A percentile compares a stretch with the other conserved stretches of the same genome.
Conservation (phyloP, 2,888 invertebrate genomes). For the Oegoconia quadripuncta region DNA sequence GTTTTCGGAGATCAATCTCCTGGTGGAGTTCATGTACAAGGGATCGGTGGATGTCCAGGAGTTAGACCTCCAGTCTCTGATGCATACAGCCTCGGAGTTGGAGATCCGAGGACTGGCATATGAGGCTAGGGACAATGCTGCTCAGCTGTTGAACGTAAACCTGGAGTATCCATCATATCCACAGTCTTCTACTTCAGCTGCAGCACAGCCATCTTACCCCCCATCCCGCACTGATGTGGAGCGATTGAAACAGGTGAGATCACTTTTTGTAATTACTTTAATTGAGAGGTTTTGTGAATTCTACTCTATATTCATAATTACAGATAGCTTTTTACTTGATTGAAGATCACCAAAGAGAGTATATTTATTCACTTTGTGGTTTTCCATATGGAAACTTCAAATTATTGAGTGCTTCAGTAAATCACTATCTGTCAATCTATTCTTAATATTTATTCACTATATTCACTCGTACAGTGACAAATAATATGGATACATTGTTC, state of each 20-base stretch:
- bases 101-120: conserved; percentile 83
- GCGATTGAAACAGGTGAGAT: conserved; percentile 67
- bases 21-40: conserved; percentile 85
- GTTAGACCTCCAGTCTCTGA: conserved; percentile 80
- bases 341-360: too few relatives aligned
- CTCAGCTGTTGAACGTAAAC: conserved; percentile 74
- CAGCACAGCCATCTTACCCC: conserved; percentile 35
- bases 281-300: too few relatives aligned
- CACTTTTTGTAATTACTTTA: too few relatives aligned
- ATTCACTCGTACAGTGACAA: too few relatives aligned
- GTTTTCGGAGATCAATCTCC: conserved; percentile 82
- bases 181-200: conserved; percentile 40
- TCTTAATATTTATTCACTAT: too few relatives aligned
- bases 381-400: too few relatives aligned
- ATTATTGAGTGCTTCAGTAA: too few relatives aligned
- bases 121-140: conserved; percentile 78
- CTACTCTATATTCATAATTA: too few relatives aligned
- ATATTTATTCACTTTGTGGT: too few relatives aligned
- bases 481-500: too few relatives aligned
- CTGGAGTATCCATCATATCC: conserved; percentile 70
- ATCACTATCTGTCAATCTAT: too few relatives aligned
- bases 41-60: conserved; percentile 84
- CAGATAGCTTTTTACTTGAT: too few relatives aligned
- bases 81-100: conserved; percentile 83
- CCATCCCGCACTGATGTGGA: conserved; percentile 69